Conservation (phyloP, 2,113 vertebrate genomes). For the Eclectus roratus region DNA sequence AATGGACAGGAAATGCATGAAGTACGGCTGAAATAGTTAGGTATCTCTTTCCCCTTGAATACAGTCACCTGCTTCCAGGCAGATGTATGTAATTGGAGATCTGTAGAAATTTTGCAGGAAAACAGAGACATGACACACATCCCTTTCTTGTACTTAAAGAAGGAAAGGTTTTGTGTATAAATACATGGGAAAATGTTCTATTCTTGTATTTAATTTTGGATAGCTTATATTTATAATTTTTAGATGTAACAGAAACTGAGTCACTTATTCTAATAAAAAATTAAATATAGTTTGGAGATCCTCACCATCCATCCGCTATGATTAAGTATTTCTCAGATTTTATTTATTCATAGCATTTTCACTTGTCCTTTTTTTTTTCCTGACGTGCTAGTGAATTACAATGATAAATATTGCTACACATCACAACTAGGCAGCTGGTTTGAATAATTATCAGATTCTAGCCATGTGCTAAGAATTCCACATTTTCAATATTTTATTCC, state of each 20-base stretch:
- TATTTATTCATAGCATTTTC: not conserved
- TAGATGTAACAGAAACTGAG: not conserved
- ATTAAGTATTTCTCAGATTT: not conserved
- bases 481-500: not conserved
- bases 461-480: not conserved
- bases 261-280: not conserved
- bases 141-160: not conserved
- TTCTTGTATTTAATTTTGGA: not conserved
- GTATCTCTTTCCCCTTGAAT: not conserved
- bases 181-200: not conserved
- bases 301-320: not conserved
- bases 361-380: not conserved
- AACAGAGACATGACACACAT: not conserved
- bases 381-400: not conserved
- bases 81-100: not conserved
- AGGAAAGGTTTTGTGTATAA: not conserved
- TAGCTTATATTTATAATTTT: not conserved
- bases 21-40: not conserved
- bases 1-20: not conserved
- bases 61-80: not conserved
- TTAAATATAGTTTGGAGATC: not conserved
- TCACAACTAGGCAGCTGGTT: not conserved
- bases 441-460: slow-evolving; percentile 27
- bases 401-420: not conserved
- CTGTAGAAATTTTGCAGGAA: not conserved